Evolutionary conservation across 2,797 vertebrate genomes (phyloP).

Genomic region (Pipistrellus pygmaeus): DNA sequence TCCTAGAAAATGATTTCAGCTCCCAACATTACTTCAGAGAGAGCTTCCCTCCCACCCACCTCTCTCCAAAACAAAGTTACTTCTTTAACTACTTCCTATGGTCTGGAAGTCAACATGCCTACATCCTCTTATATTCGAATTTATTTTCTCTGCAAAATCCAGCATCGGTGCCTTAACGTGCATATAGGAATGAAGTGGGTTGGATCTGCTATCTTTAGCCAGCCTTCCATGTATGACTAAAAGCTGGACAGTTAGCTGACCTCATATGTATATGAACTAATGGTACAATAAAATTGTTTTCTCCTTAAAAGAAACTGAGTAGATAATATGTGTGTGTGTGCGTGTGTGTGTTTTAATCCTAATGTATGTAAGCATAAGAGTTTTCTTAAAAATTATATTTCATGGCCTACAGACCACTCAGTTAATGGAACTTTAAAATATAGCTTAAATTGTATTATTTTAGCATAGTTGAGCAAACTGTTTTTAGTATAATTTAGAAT

Average conservation of each 20-base stretch:
- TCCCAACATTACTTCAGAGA: slow-evolving; percentile 66
- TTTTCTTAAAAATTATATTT: not conserved
- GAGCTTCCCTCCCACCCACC: slow-evolving; percentile 65
- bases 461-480: not conserved
- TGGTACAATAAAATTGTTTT: slow-evolving; percentile 50
- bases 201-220: slow-evolving; percentile 73
- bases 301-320: not conserved
- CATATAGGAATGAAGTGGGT: slow-evolving; percentile 71
- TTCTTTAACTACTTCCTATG: slow-evolving; percentile 72
- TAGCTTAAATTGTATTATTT: not conserved
- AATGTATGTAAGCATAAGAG: not conserved
- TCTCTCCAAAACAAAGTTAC: slow-evolving; percentile 73
- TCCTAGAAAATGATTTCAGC: slow-evolving; percentile 79
- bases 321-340: not conserved
- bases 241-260: slow-evolving; percentile 72
- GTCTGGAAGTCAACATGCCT: slow-evolving; percentile 65
- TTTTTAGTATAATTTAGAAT: slow-evolving; percentile 6
- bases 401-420: not conserved
- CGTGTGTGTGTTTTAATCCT: not conserved
- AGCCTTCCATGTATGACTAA: slow-evolving; percentile 62
- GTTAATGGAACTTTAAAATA: slow-evolving; percentile 24
- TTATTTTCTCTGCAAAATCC: slow-evolving; percentile 70
- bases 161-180: slow-evolving; percentile 66
- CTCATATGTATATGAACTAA: slow-evolving; percentile 68
- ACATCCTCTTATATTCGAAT: slow-evolving; percentile 72